Base-by-base conservation (phyloP, 92 coral and sea anemone genomes). In the Zoanthus sociatus region DNA sequence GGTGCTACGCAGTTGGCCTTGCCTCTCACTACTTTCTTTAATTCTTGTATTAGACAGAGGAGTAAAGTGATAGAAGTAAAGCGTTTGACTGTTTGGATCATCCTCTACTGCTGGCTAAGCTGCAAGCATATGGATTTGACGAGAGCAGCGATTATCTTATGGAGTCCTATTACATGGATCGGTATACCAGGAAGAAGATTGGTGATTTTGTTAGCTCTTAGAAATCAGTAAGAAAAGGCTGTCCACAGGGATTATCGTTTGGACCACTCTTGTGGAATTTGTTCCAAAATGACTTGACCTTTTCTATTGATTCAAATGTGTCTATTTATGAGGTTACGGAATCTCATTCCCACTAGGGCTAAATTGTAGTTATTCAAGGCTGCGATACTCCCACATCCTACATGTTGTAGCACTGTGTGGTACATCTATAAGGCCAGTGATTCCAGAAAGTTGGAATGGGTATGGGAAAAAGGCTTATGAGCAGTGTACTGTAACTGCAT, bases 1-100 rank as follows among this genome's bases (percentile, higher is more conserved):
- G 33, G 56, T 26, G 56, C 56, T 73, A 44, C 9, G 15, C 54
- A 42, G 58, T 45, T 73, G 31, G 78, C 78, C 12, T 15, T 45
- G 32, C 78, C 78, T 16, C 78, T 45, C 21, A 47, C 78, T 9
- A 71, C 76, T 4, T 71, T 71, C 9, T 71, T 42, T 63, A 79
- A 79, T 26, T 79, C 73, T 16, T 71, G 51, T 15, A 71, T 71
- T 44, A 26, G 26, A 26, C 26, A 26, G 26, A 26, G 26, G 26
- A 26, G 26, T 26, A 26, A 26, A 26, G 26, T 26, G 26, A 26
- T 26, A 26, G 26, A 26, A 61, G 69, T 61, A 61, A 61, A n/a
- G 69, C 2, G 26, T 61, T 61, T 7, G 69, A 61, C 26, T 61
- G 69, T 61, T 61, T 5, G 26, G 26, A 61, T 61, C 69, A 61